Base-by-base conservation (phyloP, 2,888 invertebrate genomes). In the Cataglyphis livida region DNA sequence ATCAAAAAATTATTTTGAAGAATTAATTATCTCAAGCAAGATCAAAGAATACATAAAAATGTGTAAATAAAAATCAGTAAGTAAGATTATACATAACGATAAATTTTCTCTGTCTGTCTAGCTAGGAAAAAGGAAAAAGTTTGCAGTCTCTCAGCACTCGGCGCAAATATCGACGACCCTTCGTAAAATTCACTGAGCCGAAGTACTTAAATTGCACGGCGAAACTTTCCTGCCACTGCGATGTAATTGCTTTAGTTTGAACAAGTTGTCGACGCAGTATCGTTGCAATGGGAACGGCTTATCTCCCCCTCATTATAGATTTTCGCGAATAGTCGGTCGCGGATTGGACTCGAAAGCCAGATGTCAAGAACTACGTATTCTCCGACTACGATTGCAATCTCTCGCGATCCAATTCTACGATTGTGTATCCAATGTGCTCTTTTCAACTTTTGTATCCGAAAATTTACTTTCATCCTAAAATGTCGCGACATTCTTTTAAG, bases 211-310 rank as follows among this genome's bases (percentile, higher is more conserved):
- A 51, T 9, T n/a, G 35, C n/a, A 2, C 18, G 48, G 35, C 75
- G 59, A 76, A 66, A 59, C 79, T 76, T 54, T 65, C 10, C 41
- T 41, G 65, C 28, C 41, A 61, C 38, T 54, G 66, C 21, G 51
- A 35, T 54, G 66, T 76, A 61, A 62, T 76, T 76, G 61, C 82
- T 76, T 76, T 79, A 79, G 79, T 79, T 79, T 59, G 71, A 25
- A 79, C 71, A 71, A 79, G 79, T 71, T 79, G 41, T 79, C 57
- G 59, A 25, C 18, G 32, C 59, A 44, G 41, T 71, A 79, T 79
- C 79, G 57, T 70, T 70, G 57, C 59, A 61, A 59, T 28, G 5
- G n/a, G 28, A 7, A 54, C 70, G 38, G 15, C 78, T 78, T 70
- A 78, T 78, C 78, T 57, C 28, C 41, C 32, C 51, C 44, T 41